Evolutionary conservation across 2,888 invertebrate genomes (phyloP).

Genomic region (Baccha elongata): DNA sequence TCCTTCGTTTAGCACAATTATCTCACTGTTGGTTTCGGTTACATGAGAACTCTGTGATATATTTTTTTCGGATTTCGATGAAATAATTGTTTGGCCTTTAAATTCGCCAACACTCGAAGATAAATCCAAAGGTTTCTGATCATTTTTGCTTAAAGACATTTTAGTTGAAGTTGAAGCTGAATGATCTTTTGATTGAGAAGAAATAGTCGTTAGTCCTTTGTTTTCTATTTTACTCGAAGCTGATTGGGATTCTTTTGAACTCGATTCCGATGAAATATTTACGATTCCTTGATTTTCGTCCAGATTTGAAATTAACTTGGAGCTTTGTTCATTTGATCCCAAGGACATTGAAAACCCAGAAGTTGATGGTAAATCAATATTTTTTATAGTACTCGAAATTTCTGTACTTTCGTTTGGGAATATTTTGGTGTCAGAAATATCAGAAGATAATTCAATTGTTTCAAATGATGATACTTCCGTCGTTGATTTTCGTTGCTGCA

Average conservation of each 20-base stretch:
- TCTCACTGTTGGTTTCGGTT: conserved; percentile 17
- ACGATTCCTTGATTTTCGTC: conserved; percentile 3
- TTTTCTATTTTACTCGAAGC: not conserved
- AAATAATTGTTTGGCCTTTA: conserved; percentile 32
- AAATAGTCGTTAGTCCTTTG: not conserved
- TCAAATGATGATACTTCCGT: conserved; percentile 79
- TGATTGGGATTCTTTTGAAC: not conserved
- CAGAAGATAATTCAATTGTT: conserved; percentile 27
- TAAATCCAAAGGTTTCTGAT: not conserved
- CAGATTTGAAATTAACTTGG: not conserved
- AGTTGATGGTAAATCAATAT: not conserved
- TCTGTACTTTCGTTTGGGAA: conserved; percentile 41
- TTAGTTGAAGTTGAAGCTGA: no score
- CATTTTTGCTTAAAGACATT: not conserved
- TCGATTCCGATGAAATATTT: not conserved
- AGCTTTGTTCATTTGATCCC: not conserved
- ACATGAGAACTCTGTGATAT: conserved; percentile 32
- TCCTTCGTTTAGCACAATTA: conserved; percentile 17
- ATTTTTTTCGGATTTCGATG: conserved; percentile 41
- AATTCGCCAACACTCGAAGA: conserved; percentile 6
- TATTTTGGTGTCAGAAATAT: conserved; percentile 38
- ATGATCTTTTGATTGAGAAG: no score
- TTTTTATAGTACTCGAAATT: not conserved
- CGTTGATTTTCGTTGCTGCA: conserved; percentile 70
- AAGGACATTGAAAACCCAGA: not conserved